Evolutionary conservation across 2,888 invertebrate species (phyloP), one percentile per base, ranked within the genome.

Genomic region (Opisthograptis luteolata): DNA sequence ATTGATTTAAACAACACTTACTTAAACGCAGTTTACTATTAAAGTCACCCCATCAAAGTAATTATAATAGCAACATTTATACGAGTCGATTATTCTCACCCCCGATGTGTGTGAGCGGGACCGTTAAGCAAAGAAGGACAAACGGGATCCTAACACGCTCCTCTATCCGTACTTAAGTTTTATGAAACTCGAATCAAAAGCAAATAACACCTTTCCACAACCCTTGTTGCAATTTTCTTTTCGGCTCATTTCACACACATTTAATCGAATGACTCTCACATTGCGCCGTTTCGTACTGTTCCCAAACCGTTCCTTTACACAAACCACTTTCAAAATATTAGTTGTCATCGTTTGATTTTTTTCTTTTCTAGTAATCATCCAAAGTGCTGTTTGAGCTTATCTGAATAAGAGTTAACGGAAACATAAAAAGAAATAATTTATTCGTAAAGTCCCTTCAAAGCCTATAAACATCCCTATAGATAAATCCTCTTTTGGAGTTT

Each of bases 231-330:
- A 73, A 73, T 74, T 70, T 67, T 54, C 60, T 62, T 63, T 62
- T 66, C 62, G 74, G 65, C 60, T 70, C 74, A 74, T 74, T 74
- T 68, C 69, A 66, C 68, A 62, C 60, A 62, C 70, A 71, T 74
- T 66, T 64, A 73, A 70, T 73, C 68, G 60, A 71, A 74, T 60
- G 69, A 65, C 68, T 70, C 69, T 73, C 66, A 61, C 62, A 55
- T 59, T 51, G 43, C 35, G 60, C 44, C 34, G 62, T 64, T 60
- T 62, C 27, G 32, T 56, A 69, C 59, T 62, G 59, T 55, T 57
- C 44, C 31, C 35, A 43, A 44, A 50, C 57, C 53, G 58, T 60
- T 60, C 58, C 17, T 43, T 45, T 44, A 47, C 42, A 42, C n/a
- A 25, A 2, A 28, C n/a, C n/a, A 10, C 9, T 43, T 12, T 9